Evolutionary conservation across 2,888 invertebrate species (phyloP), one percentile per base, ranked within the genome.

Genomic region (Acanthopleura granulata): DNA sequence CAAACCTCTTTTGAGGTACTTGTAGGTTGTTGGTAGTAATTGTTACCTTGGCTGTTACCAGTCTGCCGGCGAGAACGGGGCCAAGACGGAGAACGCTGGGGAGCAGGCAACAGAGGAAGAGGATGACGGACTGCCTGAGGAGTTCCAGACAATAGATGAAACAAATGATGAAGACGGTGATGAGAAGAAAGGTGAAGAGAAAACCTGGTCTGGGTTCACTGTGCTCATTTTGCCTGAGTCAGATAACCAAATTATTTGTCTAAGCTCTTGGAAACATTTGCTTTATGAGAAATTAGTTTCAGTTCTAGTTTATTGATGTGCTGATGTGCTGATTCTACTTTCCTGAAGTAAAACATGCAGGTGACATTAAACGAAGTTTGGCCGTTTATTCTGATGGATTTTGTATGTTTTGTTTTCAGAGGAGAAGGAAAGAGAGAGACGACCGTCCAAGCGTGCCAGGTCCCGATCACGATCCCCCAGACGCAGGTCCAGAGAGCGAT

Each of bases 81-180:
- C 70, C 49, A 79, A 78, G 57, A 79, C 76, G 22, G 79, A 73
- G 25, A 76, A 76, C 75, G 77, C 61, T 25, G 82, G 81, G 16
- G 83, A 83, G 74, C 76, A 49, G 72, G 74, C 73, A 75, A 89
- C 89, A 80, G 91, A 92, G 78, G 91, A 79, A 12, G 80, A 81
- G 71, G 83, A 82, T 69, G 79, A 81, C 49, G 80, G 78, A 27
- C 75, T 78, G 27, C 79, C 78, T 4, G 84, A 80, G 70, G 84
- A 84, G 62, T 84, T 82, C 75, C 80, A 79, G 70, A 83, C 82
- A 0, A 81, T 83, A 62, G 82, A 82, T 75, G 83, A 83, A 77
- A 78, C 82, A 9, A 73, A 77, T 29, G 78, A 81, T 62, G 82
- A 82, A 75, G 81, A 80, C 61, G 79, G 74, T n/a, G 30, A 70